Percentiles rank a stretch among this genome's conserved stretches.
Conservation (phyloP, 1,140 invertebrate genomes). For the Drosophila eugracilis region DNA sequence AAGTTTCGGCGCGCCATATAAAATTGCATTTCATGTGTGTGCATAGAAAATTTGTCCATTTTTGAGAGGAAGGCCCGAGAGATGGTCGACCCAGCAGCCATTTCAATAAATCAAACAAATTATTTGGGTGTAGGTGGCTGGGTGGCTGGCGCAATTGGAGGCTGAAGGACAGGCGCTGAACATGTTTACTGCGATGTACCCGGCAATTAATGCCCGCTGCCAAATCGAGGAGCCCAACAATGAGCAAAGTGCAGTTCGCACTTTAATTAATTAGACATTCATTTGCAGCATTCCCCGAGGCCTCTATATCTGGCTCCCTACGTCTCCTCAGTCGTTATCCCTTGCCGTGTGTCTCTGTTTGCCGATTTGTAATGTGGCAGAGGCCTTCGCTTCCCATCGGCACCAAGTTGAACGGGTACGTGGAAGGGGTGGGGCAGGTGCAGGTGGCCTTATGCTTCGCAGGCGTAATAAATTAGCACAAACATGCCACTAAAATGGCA, state of each 20-base stretch:
- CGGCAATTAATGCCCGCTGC: slow-evolving; percentile 62
- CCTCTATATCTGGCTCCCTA: not conserved
- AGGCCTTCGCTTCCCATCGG: slow-evolving; percentile 3
- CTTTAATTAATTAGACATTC: slow-evolving; percentile 83
- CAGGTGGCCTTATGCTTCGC: slow-evolving; percentile 68
- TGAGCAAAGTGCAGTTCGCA: slow-evolving; percentile 62
- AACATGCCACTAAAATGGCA: slow-evolving; percentile 80
- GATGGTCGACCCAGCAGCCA: slow-evolving; percentile 1
- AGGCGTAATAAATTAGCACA: slow-evolving; percentile 81
- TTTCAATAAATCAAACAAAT: slow-evolving; percentile 65
- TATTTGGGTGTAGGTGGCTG: slow-evolving; percentile 1
- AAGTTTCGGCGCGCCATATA: slow-evolving; percentile 22
- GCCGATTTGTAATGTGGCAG: slow-evolving; percentile 39
- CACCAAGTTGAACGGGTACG: not conserved
- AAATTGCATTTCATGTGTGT: slow-evolving; percentile 43
- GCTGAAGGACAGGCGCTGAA: slow-evolving; percentile 18
- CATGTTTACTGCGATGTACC: slow-evolving; percentile 49
- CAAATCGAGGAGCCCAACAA: slow-evolving; percentile 53
- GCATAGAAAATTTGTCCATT: slow-evolving; percentile 46
- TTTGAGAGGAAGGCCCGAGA: not conserved
- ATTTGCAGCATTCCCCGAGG: slow-evolving; percentile 62
- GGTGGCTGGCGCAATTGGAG: not conserved
- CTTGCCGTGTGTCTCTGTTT: slow-evolving; percentile 12
- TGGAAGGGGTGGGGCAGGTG: slow-evolving; percentile 11
- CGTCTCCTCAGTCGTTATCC: not conserved